Percentiles rank a stretch among this genome's conserved stretches.
Conservation (phyloP, 2,113 vertebrate genomes). For the Ophthalmolycus amberensis region DNA sequence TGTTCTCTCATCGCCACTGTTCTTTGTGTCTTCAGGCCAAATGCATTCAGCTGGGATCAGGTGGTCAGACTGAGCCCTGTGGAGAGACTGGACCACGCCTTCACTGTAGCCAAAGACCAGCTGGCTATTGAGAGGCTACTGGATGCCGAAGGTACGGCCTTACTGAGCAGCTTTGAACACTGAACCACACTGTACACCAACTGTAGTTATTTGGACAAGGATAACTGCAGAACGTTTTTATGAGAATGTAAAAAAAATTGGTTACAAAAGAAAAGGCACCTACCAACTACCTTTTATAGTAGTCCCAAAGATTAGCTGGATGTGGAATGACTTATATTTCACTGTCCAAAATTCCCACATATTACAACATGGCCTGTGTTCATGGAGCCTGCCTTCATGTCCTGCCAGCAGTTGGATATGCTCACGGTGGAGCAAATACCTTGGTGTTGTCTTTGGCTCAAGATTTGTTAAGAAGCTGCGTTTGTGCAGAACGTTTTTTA, state of each 20-base stretch:
- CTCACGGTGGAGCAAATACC: conserved; percentile 17
- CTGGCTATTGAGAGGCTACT: conserved; percentile 93
- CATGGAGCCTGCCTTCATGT: conserved; percentile 37
- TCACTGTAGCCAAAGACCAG: conserved; percentile 90
- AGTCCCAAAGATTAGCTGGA: not conserved
- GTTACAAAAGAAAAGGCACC: not conserved
- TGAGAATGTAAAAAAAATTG: not conserved
- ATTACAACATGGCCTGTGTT: conserved; percentile 21
- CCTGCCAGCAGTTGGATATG: conserved; percentile 47
- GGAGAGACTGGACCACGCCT: conserved; percentile 93
- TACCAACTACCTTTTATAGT: conserved; percentile 14
- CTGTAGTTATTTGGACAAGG: not conserved
- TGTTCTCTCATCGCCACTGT: not conserved
- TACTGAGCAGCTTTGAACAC: not conserved
- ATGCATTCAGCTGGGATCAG: conserved; percentile 90
- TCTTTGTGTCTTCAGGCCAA: conserved; percentile 86
- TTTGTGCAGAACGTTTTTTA: conserved; percentile 30
- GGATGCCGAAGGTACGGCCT: conserved; percentile 92
- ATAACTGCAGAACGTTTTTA: not conserved
- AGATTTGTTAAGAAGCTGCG: conserved; percentile 21
- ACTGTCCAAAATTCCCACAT: conserved; percentile 26
- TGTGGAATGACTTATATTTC: not conserved
- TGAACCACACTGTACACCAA: not conserved
- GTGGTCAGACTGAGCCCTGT: conserved; percentile 84
- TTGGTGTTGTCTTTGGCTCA: conserved; percentile 41